Percentiles rank a stretch among this genome's conserved stretches.
Evolutionary conservation across 2,113 vertebrate genomes (phyloP).

Genomic region (Cairina moschata): DNA sequence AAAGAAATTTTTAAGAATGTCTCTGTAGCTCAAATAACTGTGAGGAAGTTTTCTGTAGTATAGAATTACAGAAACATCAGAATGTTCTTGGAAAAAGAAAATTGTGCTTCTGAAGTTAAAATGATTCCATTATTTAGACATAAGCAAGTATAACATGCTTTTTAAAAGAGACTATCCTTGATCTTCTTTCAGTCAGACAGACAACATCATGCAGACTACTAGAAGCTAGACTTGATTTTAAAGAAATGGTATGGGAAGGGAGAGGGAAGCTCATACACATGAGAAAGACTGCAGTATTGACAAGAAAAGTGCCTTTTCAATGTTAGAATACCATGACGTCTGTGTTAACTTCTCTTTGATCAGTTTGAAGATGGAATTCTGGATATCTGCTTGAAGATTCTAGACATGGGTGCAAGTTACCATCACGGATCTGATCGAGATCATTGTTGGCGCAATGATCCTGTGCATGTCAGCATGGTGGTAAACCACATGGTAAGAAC

Average conservation of each 20-base stretch:
- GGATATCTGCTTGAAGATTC: constrained; percentile 61
- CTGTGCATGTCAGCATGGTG: constrained; percentile 60
- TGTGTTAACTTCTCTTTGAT: neutral
- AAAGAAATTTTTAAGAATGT: neutral
- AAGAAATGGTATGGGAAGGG: neutral
- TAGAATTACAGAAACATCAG: neutral
- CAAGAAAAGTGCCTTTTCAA: neutral
- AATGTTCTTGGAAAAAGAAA: neutral
- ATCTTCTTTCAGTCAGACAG: neutral
- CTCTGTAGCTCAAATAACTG: neutral
- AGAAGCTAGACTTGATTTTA: neutral
- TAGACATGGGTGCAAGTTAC: constrained; percentile 63
- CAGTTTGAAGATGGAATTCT: constrained; percentile 70
- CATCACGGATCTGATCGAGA: constrained; percentile 37
- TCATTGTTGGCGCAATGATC: constrained; percentile 59
- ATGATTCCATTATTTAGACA: neutral
- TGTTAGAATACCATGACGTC: neutral
- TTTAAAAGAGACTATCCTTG: neutral
- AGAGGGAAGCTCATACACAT: neutral
- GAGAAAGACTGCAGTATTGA: neutral
- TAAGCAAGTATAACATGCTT: neutral
- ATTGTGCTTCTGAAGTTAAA: neutral
- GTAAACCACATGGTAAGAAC: constrained; percentile 62
- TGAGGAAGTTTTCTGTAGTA: neutral
- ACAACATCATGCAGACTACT: neutral